A percentile compares a stretch with the other conserved stretches of the same genome.
These are phyloP conservation scores for Encarsia formosa DNA, from an alignment of 2,888 invertebrate genomes.

Conservation along the genomic window DNA sequence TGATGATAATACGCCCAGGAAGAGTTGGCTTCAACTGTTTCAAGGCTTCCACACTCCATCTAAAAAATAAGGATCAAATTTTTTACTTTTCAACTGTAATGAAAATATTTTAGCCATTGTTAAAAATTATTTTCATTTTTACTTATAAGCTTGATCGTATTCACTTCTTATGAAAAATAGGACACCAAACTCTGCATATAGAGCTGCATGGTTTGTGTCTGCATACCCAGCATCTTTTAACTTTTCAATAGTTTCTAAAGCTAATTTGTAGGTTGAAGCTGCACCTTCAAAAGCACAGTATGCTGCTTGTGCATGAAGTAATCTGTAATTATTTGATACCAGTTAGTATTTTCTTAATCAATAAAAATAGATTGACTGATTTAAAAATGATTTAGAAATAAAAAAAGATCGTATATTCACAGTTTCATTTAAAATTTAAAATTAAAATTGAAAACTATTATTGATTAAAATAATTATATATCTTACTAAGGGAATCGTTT, in stretches of 20 bases:
- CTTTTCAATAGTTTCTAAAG: slow-evolving; percentile 55
- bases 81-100: too few species aligned
- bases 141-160: slow-evolving; percentile 66
- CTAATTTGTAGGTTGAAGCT: slow-evolving; percentile 64
- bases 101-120: slow-evolving; percentile 2
- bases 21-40: slow-evolving; percentile 61
- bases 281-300: slow-evolving; percentile 79
- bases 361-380: background rate
- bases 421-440: too few species aligned
- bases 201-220: slow-evolving; percentile 57
- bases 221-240: slow-evolving; percentile 49
- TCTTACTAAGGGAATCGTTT: too few species aligned
- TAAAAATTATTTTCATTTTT: slow-evolving; percentile 33
- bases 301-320: slow-evolving; percentile 77
- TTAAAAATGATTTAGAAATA: background rate
- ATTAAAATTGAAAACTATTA: background rate
- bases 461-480: too few species aligned
- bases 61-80: slow-evolving; percentile 36
- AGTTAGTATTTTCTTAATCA: too few species aligned
- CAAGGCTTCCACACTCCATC: slow-evolving; percentile 76
- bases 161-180: slow-evolving; percentile 81
- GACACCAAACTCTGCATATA: slow-evolving; percentile 79
- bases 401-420: background rate
- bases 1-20: slow-evolving; percentile 68
- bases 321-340: slow-evolving; percentile 56